A percentile compares a stretch with the other conserved stretches of the same genome.
These are phyloP conservation scores for Andrena praecox DNA, from an alignment of 2,888 invertebrate species.

Conservation along the genomic window DNA sequence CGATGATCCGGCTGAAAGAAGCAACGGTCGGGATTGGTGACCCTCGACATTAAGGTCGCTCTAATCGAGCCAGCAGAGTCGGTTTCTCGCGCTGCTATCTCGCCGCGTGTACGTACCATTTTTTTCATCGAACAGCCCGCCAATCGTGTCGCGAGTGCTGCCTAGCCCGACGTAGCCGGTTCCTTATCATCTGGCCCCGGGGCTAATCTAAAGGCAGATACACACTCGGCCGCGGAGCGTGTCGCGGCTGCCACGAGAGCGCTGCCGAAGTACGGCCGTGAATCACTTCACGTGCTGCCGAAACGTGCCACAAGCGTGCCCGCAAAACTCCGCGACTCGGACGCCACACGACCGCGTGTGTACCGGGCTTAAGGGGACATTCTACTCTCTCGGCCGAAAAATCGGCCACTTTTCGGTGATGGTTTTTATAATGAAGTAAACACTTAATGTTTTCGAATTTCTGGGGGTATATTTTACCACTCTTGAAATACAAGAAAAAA, in stretches of 20 bases:
- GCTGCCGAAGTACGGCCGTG: not conserved
- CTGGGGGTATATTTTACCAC: too few relatives aligned
- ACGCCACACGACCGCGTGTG: not conserved
- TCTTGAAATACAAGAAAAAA: too few relatives aligned
- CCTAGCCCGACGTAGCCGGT: constrained; percentile 45
- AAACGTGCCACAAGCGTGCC: constrained; percentile 18
- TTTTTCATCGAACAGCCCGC: constrained; percentile 28
- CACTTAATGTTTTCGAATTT: too few relatives aligned
- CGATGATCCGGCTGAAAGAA: constrained; percentile 36
- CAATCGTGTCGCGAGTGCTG: constrained; percentile 35
- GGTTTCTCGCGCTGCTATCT: constrained; percentile 23
- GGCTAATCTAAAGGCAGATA: constrained; percentile 44
- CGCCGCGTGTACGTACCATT: not conserved
- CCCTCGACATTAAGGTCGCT: constrained; percentile 55
- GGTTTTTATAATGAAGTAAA: too few relatives aligned
- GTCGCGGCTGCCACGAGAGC: not conserved
- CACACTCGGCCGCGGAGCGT: not conserved
- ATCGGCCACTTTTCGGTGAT: too few relatives aligned
- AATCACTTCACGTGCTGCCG: constrained; percentile 25
- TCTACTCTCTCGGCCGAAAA: too few relatives aligned
- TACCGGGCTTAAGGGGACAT: not conserved
- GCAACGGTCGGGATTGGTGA: constrained; percentile 42
- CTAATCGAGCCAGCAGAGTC: constrained; percentile 46
- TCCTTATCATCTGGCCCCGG: constrained; percentile 35
- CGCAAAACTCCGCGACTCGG: not conserved